These are phyloP conservation scores for Musca vetustissima DNA, from an alignment of 1,140 invertebrate genomes.

Conservation along the genomic window DNA sequence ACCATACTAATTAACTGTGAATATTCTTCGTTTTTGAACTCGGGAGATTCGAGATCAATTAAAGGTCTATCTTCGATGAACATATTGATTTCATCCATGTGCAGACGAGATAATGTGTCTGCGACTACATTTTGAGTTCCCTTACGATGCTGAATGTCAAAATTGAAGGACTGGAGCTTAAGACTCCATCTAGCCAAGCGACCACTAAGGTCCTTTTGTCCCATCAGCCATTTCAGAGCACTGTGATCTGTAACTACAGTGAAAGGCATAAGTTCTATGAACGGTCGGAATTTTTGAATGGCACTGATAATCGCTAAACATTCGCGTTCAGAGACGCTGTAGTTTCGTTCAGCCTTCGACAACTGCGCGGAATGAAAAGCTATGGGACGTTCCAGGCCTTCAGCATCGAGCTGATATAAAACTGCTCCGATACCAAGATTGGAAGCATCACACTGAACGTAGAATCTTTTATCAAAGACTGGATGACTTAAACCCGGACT, in stretches of 20 bases:
- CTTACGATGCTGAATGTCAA: constrained; percentile 40
- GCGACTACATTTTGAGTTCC: constrained; percentile 36
- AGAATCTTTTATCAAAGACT: constrained; percentile 44
- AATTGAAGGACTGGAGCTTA: constrained; percentile 34
- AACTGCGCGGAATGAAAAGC: constrained; percentile 45
- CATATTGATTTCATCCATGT: not conserved
- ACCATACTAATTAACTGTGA: not conserved
- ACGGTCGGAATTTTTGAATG: constrained; percentile 54
- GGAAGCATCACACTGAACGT: constrained; percentile 51
- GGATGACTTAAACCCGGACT: constrained; percentile 46
- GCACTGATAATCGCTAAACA: constrained; percentile 53
- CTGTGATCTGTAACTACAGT: constrained; percentile 44
- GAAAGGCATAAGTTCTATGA: constrained; percentile 51
- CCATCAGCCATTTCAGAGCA: constrained; percentile 32
- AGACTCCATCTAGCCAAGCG: constrained; percentile 41
- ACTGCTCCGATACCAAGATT: constrained; percentile 46
- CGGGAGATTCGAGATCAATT: not conserved
- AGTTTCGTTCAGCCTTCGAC: constrained; percentile 26
- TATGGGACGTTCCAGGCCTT: constrained; percentile 34
- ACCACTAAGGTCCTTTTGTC: constrained; percentile 30
- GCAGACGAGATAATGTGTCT: constrained; percentile 1
- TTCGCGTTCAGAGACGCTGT: constrained; percentile 51
- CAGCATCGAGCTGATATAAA: constrained; percentile 39
- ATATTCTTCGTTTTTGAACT: constrained; percentile 6
- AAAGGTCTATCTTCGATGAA: not conserved